Conservation (phyloP, 1,140 invertebrate genomes). For the Tyrophagus putrescentiae region DNA sequence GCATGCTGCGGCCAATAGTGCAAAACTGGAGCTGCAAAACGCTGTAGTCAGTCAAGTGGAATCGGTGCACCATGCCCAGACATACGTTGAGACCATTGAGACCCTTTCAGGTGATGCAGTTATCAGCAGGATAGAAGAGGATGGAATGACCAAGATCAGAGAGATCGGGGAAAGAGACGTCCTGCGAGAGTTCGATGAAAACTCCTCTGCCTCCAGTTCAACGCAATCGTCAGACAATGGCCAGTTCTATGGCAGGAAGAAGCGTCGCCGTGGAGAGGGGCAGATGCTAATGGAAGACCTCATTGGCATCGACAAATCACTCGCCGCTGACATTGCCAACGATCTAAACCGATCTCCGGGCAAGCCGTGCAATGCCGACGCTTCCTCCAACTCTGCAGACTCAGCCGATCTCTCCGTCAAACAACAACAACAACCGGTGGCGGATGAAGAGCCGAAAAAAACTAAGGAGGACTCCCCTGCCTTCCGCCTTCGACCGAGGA, state of each 20-base stretch:
- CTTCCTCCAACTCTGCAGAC: background rate
- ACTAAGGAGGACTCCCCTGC: conserved; percentile 4
- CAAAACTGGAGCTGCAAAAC: too few relatives aligned
- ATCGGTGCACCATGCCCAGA: too few relatives aligned
- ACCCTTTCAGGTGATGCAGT: too few relatives aligned
- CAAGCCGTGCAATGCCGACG: too few relatives aligned
- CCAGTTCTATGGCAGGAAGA: background rate
- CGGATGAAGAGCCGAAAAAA: background rate
- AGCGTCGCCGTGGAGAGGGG: conserved; percentile 12
- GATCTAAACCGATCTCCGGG: background rate
- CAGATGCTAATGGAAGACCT: conserved; percentile 9
- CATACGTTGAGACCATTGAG: too few relatives aligned
- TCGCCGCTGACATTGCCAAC: background rate
- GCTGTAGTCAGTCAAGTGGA: too few relatives aligned
- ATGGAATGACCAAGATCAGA: too few relatives aligned
- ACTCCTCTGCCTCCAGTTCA: background rate
- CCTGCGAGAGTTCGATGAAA: background rate
- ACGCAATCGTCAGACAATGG: background rate
- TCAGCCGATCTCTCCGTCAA: background rate
- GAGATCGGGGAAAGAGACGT: background rate
- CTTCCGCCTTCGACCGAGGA: background rate
- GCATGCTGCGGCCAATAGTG: too few relatives aligned
- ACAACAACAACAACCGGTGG: background rate
- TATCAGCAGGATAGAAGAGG: background rate
- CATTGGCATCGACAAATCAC: background rate